These are phyloP conservation scores for Tachina fera DNA, from an alignment of 2,888 invertebrate genomes.

Conservation along the genomic window DNA sequence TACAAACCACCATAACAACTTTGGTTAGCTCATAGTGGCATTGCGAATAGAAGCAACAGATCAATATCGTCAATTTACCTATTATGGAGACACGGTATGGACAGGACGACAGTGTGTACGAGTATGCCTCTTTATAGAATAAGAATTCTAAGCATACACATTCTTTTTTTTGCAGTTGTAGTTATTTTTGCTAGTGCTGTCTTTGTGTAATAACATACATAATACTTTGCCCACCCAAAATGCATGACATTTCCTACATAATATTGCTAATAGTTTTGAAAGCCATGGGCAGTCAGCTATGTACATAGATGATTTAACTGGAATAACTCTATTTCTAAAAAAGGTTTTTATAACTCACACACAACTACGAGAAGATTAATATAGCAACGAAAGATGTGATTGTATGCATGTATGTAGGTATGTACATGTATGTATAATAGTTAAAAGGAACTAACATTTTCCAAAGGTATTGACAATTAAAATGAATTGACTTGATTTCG, in stretches of 20 bases:
- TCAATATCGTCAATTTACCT: constrained; percentile 63
- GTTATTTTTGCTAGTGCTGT: constrained; percentile 46
- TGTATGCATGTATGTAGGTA: background rate
- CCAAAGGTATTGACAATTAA: constrained; percentile 56
- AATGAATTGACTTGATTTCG: constrained; percentile 34
- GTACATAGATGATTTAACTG: constrained; percentile 19
- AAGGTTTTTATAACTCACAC: constrained; percentile 14
- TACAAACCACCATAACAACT: constrained; percentile 47
- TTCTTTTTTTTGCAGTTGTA: constrained; percentile 24
- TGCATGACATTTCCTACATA: constrained; percentile 48
- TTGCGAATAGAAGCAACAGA: constrained; percentile 59
- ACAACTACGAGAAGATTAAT: background rate
- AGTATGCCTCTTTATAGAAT: constrained; percentile 23
- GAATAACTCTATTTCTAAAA: constrained; percentile 37
- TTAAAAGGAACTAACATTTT: constrained; percentile 25
- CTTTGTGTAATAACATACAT: constrained; percentile 45
- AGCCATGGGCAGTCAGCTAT: constrained; percentile 17
- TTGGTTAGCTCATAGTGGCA: constrained; percentile 45
- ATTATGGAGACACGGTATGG: constrained; percentile 51
- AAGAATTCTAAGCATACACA: constrained; percentile 49
- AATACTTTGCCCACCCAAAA: constrained; percentile 60
- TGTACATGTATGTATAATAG: too few relatives aligned
- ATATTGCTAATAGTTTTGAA: constrained; percentile 50
- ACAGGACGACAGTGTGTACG: background rate
- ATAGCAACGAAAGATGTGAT: background rate